Base-by-base conservation (phyloP, 2,797 vertebrate genomes). In the Sphenopsis melanotis region DNA sequence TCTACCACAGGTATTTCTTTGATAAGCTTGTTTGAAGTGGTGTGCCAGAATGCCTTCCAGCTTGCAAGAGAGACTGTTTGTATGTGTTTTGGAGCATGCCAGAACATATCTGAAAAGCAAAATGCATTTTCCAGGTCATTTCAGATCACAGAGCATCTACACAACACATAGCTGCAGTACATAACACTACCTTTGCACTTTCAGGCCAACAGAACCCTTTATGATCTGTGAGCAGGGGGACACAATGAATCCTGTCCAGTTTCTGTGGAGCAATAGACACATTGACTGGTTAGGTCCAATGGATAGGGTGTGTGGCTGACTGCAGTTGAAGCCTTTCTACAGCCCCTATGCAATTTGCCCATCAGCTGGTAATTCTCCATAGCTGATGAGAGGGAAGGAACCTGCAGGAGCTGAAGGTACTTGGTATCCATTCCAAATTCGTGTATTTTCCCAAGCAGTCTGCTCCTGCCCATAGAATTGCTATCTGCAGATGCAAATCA, bases 21-120 rank as follows among this genome's bases (percentile, higher is more conserved):
- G 89, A 95, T 91, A 96, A 94, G 53, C 37, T 71, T 65, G 24
- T 92, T 95, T 96, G 91, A 94, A 94, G 91, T 90, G 85, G 85
- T 83, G 12, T 61, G 42, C 19, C 71, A 86, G 72, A 92, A 93
- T 5, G 2, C 49, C 46, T 91, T 94, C 75, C 39, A 39, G 72
- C 83, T 87, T 86, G 74, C 52, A 56, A 71, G n/a, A 87, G 32
- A 85, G 42, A 24, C 6, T 70, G 12, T 85, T 91, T 82, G 30
- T 34, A 47, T 78, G 82, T 46, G 23, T 89, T 95, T 68, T 41
- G 55, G 79, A 93, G 61, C 94, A 86, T 88, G 94, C 61, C 87
- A 90, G 72, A 83, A 93, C 94, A 61, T 36, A 94, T 81, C 76
- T 80, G 68, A 88, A 82, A 90, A 83, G 20, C 24, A 88, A 85